Percentiles rank a stretch among this genome's conserved stretches.
Evolutionary conservation across 64 coral and sea anemone genomes (phyloP).

Genomic region (Pocillopora verrucosa): DNA sequence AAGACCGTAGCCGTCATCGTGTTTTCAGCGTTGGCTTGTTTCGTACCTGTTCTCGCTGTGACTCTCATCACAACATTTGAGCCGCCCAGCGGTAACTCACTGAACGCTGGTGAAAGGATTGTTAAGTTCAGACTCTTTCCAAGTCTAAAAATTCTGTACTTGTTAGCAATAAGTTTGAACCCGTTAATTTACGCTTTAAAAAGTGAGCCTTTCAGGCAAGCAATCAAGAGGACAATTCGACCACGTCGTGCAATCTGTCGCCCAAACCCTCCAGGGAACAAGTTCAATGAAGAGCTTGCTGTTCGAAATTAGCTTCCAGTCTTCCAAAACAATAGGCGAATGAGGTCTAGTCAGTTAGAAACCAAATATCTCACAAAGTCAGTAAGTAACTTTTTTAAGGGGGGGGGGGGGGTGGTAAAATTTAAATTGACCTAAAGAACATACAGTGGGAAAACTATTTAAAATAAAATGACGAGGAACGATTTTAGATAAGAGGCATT

Average conservation of each 20-base stretch:
- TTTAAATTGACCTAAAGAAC: too few relatives aligned
- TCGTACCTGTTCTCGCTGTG: conserved; percentile 12
- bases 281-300: too few relatives aligned
- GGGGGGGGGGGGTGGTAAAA: too few relatives aligned
- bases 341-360: too few relatives aligned
- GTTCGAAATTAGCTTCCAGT: too few relatives aligned
- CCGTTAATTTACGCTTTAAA: conserved; percentile 33
- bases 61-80: background rate
- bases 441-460: too few relatives aligned
- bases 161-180: conserved; percentile 15
- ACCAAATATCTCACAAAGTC: too few relatives aligned
- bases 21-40: conserved; percentile 30
- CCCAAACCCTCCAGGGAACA: too few relatives aligned
- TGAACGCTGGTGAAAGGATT: background rate
- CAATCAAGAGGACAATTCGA: background rate
- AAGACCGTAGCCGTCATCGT: background rate
- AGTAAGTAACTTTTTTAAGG: too few relatives aligned
- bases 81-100: background rate
- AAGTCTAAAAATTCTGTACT: conserved; percentile 12
- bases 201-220: conserved; percentile 10
- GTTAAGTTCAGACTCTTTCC: conserved; percentile 5
- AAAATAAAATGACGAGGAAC: too few relatives aligned
- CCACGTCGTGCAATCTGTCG: background rate
- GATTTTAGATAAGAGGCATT: too few relatives aligned
- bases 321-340: too few relatives aligned